Evolutionary conservation across 2,888 invertebrate genomes (phyloP), one percentile per base, ranked within the genome.

Genomic region (Tyria jacobaeae): DNA sequence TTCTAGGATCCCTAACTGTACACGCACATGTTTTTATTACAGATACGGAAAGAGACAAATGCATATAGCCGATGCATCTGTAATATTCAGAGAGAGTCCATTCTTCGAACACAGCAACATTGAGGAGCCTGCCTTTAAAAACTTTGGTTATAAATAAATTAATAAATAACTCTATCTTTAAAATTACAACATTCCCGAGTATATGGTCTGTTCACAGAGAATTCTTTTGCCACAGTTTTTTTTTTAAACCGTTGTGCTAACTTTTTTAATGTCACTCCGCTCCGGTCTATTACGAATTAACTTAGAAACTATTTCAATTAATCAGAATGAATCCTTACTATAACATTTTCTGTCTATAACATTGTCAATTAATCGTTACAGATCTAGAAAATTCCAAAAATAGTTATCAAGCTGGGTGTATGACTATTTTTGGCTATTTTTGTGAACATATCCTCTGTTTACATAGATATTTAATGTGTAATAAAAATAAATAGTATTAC

Each of bases 31-130:
- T 70, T 76, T 73, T 70, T 59, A 64, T 89, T 83, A 50, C 89
- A 94, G 93, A 86, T 94, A 91, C 62, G 93, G 93, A 50, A 94
- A 94, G 70, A 76, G 93, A 44, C 93, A 92, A 73, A 91, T 91
- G 92, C 93, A 89, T 68, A 89, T 92, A 86, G 87, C 92, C 2
- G 93, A 92, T 70, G 89, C 92, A 0, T 92, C 93, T 0, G 91
- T 91, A 0, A 89, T 90, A 70, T 93, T 91, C 81, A 79, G 88
- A 65, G 92, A 94, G 74, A 88, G 89, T 10, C 93, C 93, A 0
- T 86, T 88, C 62, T 87, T 90, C 72, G 92, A 91, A 9, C 83
- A 88, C 69, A 77, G 78, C 37, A 68, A 85, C 37, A 86, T 89
- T 62, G 89, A 92, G 44, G 88, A 89, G 39, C 76, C 82, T 17